Evolutionary conservation across 53 echinoderm and acorn worm genomes (phyloP).

Genomic region (Henricia sp.): DNA sequence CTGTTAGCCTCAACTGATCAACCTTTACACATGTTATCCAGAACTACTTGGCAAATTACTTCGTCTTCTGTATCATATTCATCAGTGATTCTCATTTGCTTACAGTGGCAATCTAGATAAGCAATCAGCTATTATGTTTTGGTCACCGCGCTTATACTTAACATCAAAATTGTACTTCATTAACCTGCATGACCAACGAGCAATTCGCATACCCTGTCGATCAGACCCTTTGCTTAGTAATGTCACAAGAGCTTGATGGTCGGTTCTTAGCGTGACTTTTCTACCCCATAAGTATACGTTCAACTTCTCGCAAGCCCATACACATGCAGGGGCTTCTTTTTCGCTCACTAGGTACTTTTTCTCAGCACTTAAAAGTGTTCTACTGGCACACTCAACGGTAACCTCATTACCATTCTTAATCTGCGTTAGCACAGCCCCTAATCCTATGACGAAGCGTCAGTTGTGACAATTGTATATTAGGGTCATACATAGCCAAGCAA

Average conservation of each 20-base stretch:
- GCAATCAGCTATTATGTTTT: slow-evolving; percentile 22
- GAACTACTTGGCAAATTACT: slow-evolving; percentile 23
- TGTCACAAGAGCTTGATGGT: slow-evolving; percentile 41
- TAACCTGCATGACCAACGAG: slow-evolving; percentile 27
- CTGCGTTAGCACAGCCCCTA: slow-evolving; percentile 56
- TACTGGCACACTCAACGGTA: slow-evolving; percentile 30
- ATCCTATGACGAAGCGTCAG: slow-evolving; percentile 59
- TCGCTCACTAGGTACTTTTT: slow-evolving; percentile 48
- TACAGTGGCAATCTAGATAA: slow-evolving; percentile 20
- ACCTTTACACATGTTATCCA: slow-evolving; percentile 5
- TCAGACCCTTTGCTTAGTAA: slow-evolving; percentile 25
- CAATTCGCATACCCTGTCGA: slow-evolving; percentile 38
- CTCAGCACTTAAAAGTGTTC: slow-evolving; percentile 30
- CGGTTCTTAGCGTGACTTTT: slow-evolving; percentile 12
- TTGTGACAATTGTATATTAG: slow-evolving; percentile 37
- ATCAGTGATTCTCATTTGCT: not conserved
- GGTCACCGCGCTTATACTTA: slow-evolving; percentile 4
- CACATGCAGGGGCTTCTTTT: slow-evolving; percentile 58
- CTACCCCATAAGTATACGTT: slow-evolving; percentile 46
- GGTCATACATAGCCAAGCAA: slow-evolving; percentile 48
- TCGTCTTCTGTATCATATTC: slow-evolving; percentile 32
- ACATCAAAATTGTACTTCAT: slow-evolving; percentile 32
- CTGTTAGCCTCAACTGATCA: not conserved
- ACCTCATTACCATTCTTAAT: slow-evolving; percentile 26
- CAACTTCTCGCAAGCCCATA: slow-evolving; percentile 50